These are phyloP conservation scores for Oncorhynchus nerka DNA, from an alignment of 2,113 vertebrate genomes.

Conservation along the genomic window DNA sequence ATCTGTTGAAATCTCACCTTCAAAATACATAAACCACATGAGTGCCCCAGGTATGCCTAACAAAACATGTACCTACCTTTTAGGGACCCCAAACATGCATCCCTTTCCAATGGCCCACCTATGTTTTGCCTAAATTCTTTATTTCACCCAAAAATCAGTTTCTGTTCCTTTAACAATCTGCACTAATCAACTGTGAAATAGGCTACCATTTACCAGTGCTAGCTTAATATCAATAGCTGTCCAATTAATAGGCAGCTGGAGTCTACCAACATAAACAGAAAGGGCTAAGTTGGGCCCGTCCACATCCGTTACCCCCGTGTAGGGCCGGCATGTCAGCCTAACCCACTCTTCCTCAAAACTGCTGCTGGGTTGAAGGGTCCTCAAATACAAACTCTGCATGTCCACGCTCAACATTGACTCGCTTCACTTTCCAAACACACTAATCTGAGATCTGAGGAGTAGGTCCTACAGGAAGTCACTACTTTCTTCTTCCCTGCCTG, in stretches of 20 bases:
- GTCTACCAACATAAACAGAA: not conserved
- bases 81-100: no score
- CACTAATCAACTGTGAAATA: no score
- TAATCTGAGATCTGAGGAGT: slow-evolving; percentile 10
- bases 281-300: not conserved
- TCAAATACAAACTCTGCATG: slow-evolving; percentile 75
- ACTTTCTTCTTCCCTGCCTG: not conserved
- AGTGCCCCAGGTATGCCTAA: not conserved
- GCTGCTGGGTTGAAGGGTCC: slow-evolving; percentile 76
- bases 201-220: no score
- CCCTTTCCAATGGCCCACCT: no score
- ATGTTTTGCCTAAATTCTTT: no score
- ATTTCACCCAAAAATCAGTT: no score
- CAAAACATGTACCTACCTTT: no score
- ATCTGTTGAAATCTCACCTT: not conserved
- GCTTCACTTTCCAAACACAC: not conserved
- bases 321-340: slow-evolving; percentile 60
- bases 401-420: slow-evolving; percentile 6
- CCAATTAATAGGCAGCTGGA: not conserved
- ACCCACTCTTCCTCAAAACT: slow-evolving; percentile 80
- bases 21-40: not conserved
- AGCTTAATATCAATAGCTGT: not conserved
- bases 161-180: no score
- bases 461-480: slow-evolving; percentile 4
- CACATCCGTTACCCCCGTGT: slow-evolving; percentile 47